Evolutionary conservation across 2,888 invertebrate genomes (phyloP), one percentile per base, ranked within the genome.

Genomic region (Neoscelio sp.): DNA sequence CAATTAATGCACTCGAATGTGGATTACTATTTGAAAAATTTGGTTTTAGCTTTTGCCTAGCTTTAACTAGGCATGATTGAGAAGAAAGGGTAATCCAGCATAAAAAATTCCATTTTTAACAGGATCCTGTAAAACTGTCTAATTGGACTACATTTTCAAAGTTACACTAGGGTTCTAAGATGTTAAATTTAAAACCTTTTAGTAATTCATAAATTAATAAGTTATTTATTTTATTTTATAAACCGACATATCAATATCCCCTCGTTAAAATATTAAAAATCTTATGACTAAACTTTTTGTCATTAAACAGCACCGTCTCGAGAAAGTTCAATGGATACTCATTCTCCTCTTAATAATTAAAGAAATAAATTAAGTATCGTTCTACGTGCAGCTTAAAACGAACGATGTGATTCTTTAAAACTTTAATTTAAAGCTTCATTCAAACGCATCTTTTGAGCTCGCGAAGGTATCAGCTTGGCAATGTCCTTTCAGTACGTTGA

Each of bases 401-500:
- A 40, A 46, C 35, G 30, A 65, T 44, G 52, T 10, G 18, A 12
- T 38, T 38, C 12, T 38, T 12, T 7, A 38, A n/a, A 54, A 64
- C 13, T 38, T 18, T 10, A 54, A 46, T 73, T 54, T 46, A 33
- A 54, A 30, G 4, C 3, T 10, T 30, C 17, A 50, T 62, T 54
- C 52, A 62, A 48, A 10, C 23, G 23, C 18, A 10, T 44, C 33
- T 33, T 65, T 48, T 50, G 13, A 33, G 23, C 38, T 12, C 67
- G 48, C 48, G 15, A 33, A 60, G 42, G n/a, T 26, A 44, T 67
- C 52, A 52, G 30, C 42, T 15, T 28, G 62, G 74, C 81, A 74
- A 80, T 85, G 85, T 84, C 84, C 77, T 80, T 82, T 83, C 82
- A 75, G 75, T 58, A 64, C 80, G 78, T 81, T 82, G 82, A 82